phyloP scores from a whole-genome alignment of 1,140 invertebrate species.

The Drosophila guanche region DNA sequence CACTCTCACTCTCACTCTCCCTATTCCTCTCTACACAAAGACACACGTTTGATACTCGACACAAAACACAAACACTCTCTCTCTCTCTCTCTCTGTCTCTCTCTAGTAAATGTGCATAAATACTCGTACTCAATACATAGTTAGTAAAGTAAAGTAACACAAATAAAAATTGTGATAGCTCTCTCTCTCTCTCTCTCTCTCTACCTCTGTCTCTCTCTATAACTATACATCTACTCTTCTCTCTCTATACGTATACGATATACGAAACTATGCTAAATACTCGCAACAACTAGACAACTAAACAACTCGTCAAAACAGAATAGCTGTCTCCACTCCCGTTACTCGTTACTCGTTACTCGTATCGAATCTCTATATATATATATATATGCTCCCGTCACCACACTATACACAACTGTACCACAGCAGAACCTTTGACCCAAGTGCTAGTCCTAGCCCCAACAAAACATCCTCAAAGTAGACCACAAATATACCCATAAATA shows the following conservation, averaged over 20 bases:
- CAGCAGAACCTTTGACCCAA: too few species aligned
- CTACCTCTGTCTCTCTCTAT: conserved; percentile 14
- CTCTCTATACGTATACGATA: conserved; percentile 51
- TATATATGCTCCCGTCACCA: neutral
- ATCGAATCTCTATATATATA: too few species aligned
- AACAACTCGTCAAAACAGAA: neutral
- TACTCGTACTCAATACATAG: conserved; percentile 21
- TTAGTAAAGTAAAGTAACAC: conserved; percentile 9
- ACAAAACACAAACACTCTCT: conserved; percentile 8
- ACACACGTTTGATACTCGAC: conserved; percentile 22
- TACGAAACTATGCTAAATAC: conserved; percentile 52
- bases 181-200: conserved; percentile 3
- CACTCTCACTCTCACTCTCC: conserved; percentile 1
- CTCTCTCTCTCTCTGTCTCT: conserved; percentile 12
- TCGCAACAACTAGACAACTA: conserved; percentile 37
- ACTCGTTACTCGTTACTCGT: neutral
- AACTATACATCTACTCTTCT: conserved; percentile 24
- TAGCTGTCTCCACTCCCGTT: neutral
- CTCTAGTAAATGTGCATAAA: conserved; percentile 42
- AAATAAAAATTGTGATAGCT: conserved; percentile 28
- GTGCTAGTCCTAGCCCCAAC: too few species aligned
- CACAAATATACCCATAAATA: too few species aligned
- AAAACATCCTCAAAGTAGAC: too few species aligned
- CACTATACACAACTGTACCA: conserved; percentile 7
- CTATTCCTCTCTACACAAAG: neutral